Conservation (phyloP, 2,888 invertebrate genomes). For the Torymus auratus region DNA sequence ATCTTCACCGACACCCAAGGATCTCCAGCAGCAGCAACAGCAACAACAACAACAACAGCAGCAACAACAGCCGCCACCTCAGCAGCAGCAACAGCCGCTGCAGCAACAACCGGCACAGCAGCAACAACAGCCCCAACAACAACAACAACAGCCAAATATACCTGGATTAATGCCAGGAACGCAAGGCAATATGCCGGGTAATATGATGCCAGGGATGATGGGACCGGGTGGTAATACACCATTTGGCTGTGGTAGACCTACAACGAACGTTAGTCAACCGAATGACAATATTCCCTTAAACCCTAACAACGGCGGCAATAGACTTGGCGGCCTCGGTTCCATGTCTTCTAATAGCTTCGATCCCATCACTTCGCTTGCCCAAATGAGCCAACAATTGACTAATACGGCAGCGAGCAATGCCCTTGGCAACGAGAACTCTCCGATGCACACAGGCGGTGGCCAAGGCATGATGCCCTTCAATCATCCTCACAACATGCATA, state of each 20-base stretch:
- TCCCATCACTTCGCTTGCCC: slow-evolving; percentile 94
- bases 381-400: slow-evolving; percentile 95
- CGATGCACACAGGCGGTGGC: slow-evolving; percentile 74
- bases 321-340: slow-evolving; percentile 71
- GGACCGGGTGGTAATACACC: slow-evolving; percentile 63
- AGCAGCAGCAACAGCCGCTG: slow-evolving; percentile 65
- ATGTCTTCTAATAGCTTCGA: slow-evolving; percentile 85
- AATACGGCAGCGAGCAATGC: slow-evolving; percentile 83
- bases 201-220: slow-evolving; percentile 65
- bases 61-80: slow-evolving; percentile 72
- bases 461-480: slow-evolving; percentile 80
- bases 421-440: slow-evolving; percentile 78
- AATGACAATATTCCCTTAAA: slow-evolving; percentile 83
- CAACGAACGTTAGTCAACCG: slow-evolving; percentile 71
- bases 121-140: slow-evolving; percentile 70
- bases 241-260: slow-evolving; percentile 71
- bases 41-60: slow-evolving; percentile 66
- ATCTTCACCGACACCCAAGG: slow-evolving; percentile 72
- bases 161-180: slow-evolving; percentile 63
- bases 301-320: slow-evolving; percentile 80
- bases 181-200: slow-evolving; percentile 46
- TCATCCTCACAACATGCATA: slow-evolving; percentile 76
- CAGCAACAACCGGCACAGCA: slow-evolving; percentile 73
- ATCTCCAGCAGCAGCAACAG: slow-evolving; percentile 68
- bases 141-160: slow-evolving; percentile 69